phyloP scores from a whole-genome alignment of 2,888 invertebrate species.

The Metalampra italica region DNA sequence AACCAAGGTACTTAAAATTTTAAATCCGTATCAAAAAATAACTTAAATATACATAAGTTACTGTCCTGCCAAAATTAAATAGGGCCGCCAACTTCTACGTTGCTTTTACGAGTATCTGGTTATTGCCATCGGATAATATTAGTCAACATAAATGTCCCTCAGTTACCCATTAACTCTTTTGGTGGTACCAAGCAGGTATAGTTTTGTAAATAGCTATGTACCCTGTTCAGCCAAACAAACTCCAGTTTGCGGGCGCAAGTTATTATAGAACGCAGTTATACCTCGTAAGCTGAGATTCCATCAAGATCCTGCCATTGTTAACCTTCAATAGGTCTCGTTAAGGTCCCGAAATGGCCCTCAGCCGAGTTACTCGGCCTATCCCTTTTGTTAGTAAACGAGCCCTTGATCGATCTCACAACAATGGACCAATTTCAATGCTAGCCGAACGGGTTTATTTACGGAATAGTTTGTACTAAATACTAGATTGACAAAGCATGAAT shows the following conservation, averaged over 20 bases:
- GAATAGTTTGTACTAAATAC: constrained; percentile 15
- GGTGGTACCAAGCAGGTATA: no score
- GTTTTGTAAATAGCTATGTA: not conserved
- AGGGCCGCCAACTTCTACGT: no score
- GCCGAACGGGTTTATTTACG: constrained; percentile 38
- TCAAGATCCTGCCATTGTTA: constrained; percentile 59
- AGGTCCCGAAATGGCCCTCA: constrained; percentile 56
- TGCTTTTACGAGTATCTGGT: no score
- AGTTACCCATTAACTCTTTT: no score
- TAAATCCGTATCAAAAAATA: no score
- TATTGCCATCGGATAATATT: no score
- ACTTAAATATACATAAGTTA: no score
- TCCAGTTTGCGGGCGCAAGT: not conserved
- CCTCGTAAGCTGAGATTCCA: constrained; percentile 49
- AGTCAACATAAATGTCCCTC: no score
- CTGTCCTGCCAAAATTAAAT: no score
- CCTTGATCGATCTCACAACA: constrained; percentile 65
- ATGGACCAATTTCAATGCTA: constrained; percentile 64
- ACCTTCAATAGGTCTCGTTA: constrained; percentile 67
- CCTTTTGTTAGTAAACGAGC: constrained; percentile 67
- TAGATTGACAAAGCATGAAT: constrained; percentile 15
- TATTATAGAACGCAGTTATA: constrained; percentile 36
- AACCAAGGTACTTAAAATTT: no score
- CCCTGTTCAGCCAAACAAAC: not conserved
- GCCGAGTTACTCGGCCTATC: constrained; percentile 44